Base-by-base conservation (phyloP, 2,888 invertebrate species). In the Papilio elwesi region DNA sequence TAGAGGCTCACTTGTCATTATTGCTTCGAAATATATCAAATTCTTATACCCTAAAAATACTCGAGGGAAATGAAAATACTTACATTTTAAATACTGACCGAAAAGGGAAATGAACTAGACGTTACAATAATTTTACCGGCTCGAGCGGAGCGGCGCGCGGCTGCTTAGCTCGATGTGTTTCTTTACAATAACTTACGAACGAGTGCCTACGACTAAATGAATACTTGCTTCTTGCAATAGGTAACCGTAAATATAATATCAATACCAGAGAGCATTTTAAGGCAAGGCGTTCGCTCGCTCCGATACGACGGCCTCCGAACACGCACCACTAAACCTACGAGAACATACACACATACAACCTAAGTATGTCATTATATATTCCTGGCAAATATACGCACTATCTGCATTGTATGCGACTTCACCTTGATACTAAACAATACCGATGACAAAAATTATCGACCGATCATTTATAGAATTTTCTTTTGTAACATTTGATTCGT, bases 41-140 rank as follows among this genome's bases (percentile, higher is more conserved):
- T 83, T 84, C 85, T 86, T 85, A 87, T 83, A 82, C 81, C 84
- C 85, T 82, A 79, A 86, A 85, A 88, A 90, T 88, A 89, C 87
- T 88, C 80, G 83, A 85, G 80, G 83, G 84, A 87, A 85, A 83
- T 74, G 75, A 85, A 88, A 92, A 92, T 92, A 92, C 93, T 92
- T 91, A 92, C 84, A 90, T 84, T 86, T 88, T 90, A 92, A 93
- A 93, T 93, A 93, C 93, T 93, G 93, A 93, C 93, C 93, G 91
- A 92, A 90, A 90, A 84, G 91, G 89, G 92, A 91, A 92, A 93
- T 92, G 92, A 93, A 90, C 91, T 91, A 91, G 82, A 91, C 83
- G 86, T 62, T 62, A 88, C 86, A 88, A 91, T 84, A 86, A 85
- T 88, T 87, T 88, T 87, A 84, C 84, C 83, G 86, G 85, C 86